Base-by-base conservation (phyloP, 1,140 invertebrate species). In the Rhizoglyphus robini region DNA sequence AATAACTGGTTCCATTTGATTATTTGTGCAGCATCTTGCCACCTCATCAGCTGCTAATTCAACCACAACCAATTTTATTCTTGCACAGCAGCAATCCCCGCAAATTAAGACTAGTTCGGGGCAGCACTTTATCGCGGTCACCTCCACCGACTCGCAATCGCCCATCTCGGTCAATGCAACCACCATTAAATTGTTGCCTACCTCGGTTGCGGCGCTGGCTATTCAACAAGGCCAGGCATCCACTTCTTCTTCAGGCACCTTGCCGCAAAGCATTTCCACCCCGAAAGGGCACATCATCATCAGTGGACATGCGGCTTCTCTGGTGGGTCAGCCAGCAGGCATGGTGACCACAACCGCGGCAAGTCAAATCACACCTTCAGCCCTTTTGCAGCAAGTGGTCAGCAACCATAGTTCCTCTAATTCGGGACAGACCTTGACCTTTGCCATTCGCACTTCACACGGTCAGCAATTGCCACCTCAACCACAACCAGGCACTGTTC, bases 261-360 rank as follows among this genome's bases (percentile, higher is more conserved):
- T 51, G 13, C 23, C 48, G 29, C 48, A 51, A 51, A 51, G 29
- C 29, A 51, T 23, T 23, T 11, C 15, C 13, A 51, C 48, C 13
- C 48, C 48, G 13, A 60, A 60, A 46, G 30, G 30, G 11, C 58
- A 60, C 29, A 60, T 60, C 58, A 60, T 60, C 58, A 60, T 60
- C 15, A 60, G 58, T 27, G 38, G 58, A 4, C 1, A 30, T 60
- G 20, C 23, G 2, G 48, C 23, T 13, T 2, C n/a, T 29, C 2
- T 60, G 58, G 58, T 60, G 3, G 58, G 51, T 32, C 36, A 41
- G 20, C 20, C 51, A 23, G 8, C 31, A 11, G 31, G 51, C 8
- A 25, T 60, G 58, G 58, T 60, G 5, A 8, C 57, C 20, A 8
- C 57, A 18, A 29, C 57, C 20, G 15, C 58, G 3, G 23, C 58